Conservation (phyloP, 2,888 invertebrate genomes). For the Lycaena phlaeas region DNA sequence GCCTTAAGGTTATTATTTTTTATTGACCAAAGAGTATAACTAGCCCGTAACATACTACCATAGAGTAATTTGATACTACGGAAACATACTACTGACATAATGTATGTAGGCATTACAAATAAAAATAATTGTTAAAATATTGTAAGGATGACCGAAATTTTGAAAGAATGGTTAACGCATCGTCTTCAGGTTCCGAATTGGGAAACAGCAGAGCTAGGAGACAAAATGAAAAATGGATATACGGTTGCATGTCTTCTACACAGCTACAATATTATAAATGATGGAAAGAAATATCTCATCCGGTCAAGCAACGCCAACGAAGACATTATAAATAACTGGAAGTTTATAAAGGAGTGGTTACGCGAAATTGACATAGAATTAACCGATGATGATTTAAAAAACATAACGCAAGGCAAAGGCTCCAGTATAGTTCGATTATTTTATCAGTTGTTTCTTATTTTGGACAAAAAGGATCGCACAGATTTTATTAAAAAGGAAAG, state of each 20-base stretch:
- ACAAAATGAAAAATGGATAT: conserved; percentile 71
- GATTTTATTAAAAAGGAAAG: conserved; percentile 66
- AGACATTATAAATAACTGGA: conserved; percentile 66
- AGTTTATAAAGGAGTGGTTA: conserved; percentile 67
- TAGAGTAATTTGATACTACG: too few species aligned
- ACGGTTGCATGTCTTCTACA: conserved; percentile 69
- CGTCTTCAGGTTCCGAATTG: conserved; percentile 69
- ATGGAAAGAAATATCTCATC: conserved; percentile 66
- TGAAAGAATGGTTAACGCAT: conserved; percentile 74
- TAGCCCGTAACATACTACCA: too few species aligned
- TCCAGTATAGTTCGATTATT: conserved; percentile 69
- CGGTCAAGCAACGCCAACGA: conserved; percentile 42
- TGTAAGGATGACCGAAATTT: conserved; percentile 75
- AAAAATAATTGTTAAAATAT: not conserved
- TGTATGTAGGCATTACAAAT: too few species aligned
- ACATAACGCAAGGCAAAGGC: conserved; percentile 63
- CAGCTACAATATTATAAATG: conserved; percentile 73
- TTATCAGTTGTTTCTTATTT: conserved; percentile 74
- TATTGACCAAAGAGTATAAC: too few species aligned
- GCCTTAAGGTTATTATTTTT: too few species aligned
- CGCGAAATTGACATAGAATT: conserved; percentile 57
- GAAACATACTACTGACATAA: too few species aligned
- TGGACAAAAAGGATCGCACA: conserved; percentile 72
- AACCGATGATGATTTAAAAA: conserved; percentile 50
- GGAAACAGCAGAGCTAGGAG: conserved; percentile 68